Conservation (phyloP, 2,113 vertebrate species). For the Sebastes fasciatus region DNA sequence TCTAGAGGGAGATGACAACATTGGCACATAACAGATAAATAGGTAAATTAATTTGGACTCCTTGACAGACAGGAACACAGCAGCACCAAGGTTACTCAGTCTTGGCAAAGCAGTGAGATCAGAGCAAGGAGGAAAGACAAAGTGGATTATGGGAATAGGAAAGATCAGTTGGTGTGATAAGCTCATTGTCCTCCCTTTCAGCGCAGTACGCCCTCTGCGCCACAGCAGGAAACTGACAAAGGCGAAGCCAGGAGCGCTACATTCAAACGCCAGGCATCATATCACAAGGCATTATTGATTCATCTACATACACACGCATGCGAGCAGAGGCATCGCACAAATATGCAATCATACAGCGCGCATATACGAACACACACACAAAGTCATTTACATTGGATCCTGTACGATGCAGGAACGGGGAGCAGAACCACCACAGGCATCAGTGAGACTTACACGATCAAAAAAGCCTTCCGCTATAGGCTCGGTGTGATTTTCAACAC, state of each 20-base stretch:
- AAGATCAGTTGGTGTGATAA: conserved; percentile 62
- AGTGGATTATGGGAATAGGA: conserved; percentile 62
- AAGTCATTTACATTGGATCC: conserved; percentile 11
- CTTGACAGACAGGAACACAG: conserved; percentile 27
- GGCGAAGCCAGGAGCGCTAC: conserved; percentile 50
- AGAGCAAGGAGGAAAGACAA: conserved; percentile 52
- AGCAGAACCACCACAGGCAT: conserved; percentile 1
- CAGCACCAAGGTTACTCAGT: conserved; percentile 35
- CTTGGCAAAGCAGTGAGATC: conserved; percentile 38
- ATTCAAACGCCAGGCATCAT: conserved; percentile 27
- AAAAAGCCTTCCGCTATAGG: conserved; percentile 13
- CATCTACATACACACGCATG: conserved; percentile 30
- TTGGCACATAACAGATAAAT: neutral
- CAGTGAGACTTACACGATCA: conserved; percentile 9
- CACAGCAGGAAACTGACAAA: conserved; percentile 51
- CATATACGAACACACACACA: neutral
- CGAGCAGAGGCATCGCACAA: conserved; percentile 13
- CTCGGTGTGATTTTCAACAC: conserved; percentile 16
- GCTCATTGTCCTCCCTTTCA: conserved; percentile 50
- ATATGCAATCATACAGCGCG: conserved; percentile 16
- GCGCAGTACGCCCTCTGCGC: conserved; percentile 1
- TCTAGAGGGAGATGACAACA: neutral
- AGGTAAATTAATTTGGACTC: neutral
- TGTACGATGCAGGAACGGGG: neutral
- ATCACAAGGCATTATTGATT: conserved; percentile 62